phyloP scores from a whole-genome alignment of 2,888 invertebrate genomes.

The Apodemia mormo region DNA sequence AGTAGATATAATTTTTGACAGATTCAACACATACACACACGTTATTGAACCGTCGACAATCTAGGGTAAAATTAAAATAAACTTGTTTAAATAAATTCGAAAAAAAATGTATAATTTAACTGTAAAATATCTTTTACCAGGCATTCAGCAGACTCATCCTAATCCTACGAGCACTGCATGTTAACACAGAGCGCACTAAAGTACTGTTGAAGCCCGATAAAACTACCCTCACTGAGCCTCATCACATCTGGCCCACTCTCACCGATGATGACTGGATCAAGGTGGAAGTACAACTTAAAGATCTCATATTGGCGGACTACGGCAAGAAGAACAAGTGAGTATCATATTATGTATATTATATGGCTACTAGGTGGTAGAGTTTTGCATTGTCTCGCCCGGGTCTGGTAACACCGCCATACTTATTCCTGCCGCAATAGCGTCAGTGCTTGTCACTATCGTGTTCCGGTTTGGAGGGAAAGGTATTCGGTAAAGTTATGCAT shows the following conservation, averaged over 20 bases:
- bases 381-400: no score
- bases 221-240: conserved; percentile 98
- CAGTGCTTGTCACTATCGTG: no score
- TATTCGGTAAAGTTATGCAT: no score
- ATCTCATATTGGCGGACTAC: conserved; percentile 98
- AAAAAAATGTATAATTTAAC: background rate
- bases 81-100: conserved; percentile 5
- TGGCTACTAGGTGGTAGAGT: no score
- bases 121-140: conserved; percentile 51
- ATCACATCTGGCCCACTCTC: conserved; percentile 99
- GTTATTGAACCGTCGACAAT: no score
- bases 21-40: no score
- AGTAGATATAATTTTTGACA: no score
- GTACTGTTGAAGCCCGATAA: conserved; percentile 99
- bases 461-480: no score
- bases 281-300: conserved; percentile 98
- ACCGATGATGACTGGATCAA: conserved; percentile 99
- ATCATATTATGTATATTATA: background rate
- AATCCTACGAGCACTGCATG: conserved; percentile 97
- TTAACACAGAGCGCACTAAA: conserved; percentile 99
- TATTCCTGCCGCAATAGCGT: no score
- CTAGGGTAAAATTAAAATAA: no score
- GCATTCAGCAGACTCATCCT: conserved; percentile 98
- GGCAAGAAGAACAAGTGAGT: conserved; percentile 99
- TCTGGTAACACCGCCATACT: no score